Conservation (phyloP, 2,797 vertebrate genomes). For the Rhyacichthys aspro region DNA sequence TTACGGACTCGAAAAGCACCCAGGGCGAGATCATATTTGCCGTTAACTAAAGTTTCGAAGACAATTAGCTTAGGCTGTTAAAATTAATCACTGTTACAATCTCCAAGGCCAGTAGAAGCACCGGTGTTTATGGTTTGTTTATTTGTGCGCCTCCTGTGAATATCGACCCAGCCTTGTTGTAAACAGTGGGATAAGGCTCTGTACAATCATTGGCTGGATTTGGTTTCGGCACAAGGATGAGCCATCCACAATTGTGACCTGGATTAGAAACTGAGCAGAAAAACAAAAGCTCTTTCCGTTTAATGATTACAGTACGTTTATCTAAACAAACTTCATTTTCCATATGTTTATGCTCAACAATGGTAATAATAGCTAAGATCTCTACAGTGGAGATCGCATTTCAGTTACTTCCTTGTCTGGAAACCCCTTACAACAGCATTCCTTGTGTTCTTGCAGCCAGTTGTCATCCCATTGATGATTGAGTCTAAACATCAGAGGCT, state of each 20-base stretch:
- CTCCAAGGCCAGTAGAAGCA: conserved; percentile 60
- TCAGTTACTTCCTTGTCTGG: conserved; percentile 36
- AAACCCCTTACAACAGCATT: conserved; percentile 46
- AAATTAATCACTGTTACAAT: conserved; percentile 79
- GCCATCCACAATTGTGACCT: conserved; percentile 64
- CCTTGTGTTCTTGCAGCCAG: conserved; percentile 35
- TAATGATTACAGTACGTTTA: conserved; percentile 43
- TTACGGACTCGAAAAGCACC: conserved; percentile 69
- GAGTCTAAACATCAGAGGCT: conserved; percentile 59
- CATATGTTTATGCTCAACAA: conserved; percentile 28
- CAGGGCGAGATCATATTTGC: conserved; percentile 75
- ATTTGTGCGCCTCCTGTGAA: conserved; percentile 64
- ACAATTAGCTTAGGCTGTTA: conserved; percentile 81
- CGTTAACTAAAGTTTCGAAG: conserved; percentile 80
- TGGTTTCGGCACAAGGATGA: conserved; percentile 56
- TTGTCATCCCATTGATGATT: conserved; percentile 52
- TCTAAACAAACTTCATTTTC: conserved; percentile 40
- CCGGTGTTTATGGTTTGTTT: conserved; percentile 76
- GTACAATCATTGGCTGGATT: conserved; percentile 62
- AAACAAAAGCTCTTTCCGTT: conserved; percentile 34
- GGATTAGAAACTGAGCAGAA: conserved; percentile 49
- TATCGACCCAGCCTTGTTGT: conserved; percentile 67
- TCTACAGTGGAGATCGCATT: conserved; percentile 25
- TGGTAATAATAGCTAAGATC: conserved; percentile 17
- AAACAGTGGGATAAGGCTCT: conserved; percentile 67